Percentiles rank a stretch among this genome's conserved stretches.
Evolutionary conservation across 2,113 vertebrate genomes (phyloP).

Genomic region (Sorex fumeus): DNA sequence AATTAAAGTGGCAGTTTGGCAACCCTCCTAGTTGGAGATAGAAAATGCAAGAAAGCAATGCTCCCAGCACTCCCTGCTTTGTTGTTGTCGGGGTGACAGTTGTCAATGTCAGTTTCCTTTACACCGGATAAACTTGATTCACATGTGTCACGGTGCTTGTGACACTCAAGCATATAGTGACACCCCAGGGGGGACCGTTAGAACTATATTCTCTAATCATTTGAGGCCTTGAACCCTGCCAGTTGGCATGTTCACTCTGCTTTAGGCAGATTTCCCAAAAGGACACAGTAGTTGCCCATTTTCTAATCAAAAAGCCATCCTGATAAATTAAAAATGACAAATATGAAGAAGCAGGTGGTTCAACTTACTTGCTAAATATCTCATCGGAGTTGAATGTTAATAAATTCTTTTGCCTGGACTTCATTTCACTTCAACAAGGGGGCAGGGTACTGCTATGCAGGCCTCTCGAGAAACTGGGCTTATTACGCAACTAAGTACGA

Average conservation of each 20-base stretch:
- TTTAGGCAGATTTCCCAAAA: slow-evolving; percentile 76
- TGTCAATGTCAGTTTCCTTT: slow-evolving; percentile 39
- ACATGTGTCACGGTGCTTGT: background rate
- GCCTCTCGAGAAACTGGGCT: background rate
- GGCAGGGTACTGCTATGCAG: background rate
- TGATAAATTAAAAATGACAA: slow-evolving; percentile 79
- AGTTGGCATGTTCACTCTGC: slow-evolving; percentile 58
- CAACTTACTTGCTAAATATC: slow-evolving; percentile 70
- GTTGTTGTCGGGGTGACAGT: background rate
- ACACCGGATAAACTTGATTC: slow-evolving; percentile 31
- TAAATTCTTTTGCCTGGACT: slow-evolving; percentile 66
- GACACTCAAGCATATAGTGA: slow-evolving; percentile 10
- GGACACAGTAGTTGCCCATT: slow-evolving; percentile 65
- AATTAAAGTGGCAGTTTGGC: slow-evolving; percentile 70
- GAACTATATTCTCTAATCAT: slow-evolving; percentile 42
- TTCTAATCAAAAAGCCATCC: slow-evolving; percentile 81
- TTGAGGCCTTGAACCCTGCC: slow-evolving; percentile 59
- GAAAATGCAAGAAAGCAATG: slow-evolving; percentile 47
- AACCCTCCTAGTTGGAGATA: background rate
- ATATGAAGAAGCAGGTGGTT: slow-evolving; percentile 73
- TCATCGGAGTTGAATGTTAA: slow-evolving; percentile 61
- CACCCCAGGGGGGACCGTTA: background rate
- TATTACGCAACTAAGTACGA: background rate
- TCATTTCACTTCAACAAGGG: background rate
- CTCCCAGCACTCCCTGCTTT: slow-evolving; percentile 23